phyloP scores from a whole-genome alignment of 2,888 invertebrate genomes.

The Syrista parreyssii region DNA sequence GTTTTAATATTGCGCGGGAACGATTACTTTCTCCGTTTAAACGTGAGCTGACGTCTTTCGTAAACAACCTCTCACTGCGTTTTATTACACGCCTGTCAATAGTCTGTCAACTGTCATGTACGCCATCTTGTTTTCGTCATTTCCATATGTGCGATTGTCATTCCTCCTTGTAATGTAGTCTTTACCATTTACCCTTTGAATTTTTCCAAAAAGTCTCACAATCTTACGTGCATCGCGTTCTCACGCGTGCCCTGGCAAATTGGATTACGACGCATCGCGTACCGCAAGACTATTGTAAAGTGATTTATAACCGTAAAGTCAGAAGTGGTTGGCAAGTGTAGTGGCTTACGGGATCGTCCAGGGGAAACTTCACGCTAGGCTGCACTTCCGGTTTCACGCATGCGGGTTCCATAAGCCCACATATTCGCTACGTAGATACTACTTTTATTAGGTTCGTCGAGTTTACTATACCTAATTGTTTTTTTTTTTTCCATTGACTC shows the following conservation, averaged over 20 bases:
- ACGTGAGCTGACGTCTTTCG: background rate
- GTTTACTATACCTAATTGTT: background rate
- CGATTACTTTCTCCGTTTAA: background rate
- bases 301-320: conserved; percentile 4
- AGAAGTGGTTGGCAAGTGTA: background rate
- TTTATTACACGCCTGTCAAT: background rate
- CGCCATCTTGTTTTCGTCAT: background rate
- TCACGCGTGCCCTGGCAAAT: background rate
- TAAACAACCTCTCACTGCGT: background rate
- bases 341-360: background rate
- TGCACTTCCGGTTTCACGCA: conserved; percentile 20
- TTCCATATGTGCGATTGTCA: background rate
- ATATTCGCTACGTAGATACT: background rate
- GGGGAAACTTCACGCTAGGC: conserved; percentile 11
- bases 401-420: background rate
- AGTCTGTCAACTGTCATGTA: too few relatives aligned
- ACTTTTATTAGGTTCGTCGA: background rate
- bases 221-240: background rate
- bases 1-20: background rate
- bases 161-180: background rate
- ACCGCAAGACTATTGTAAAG: background rate
- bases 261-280: background rate
- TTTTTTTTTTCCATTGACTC: too few relatives aligned
- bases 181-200: background rate
- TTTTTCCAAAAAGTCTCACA: background rate